Conservation (phyloP, 1,140 invertebrate species). For the Ceratina australensis region DNA sequence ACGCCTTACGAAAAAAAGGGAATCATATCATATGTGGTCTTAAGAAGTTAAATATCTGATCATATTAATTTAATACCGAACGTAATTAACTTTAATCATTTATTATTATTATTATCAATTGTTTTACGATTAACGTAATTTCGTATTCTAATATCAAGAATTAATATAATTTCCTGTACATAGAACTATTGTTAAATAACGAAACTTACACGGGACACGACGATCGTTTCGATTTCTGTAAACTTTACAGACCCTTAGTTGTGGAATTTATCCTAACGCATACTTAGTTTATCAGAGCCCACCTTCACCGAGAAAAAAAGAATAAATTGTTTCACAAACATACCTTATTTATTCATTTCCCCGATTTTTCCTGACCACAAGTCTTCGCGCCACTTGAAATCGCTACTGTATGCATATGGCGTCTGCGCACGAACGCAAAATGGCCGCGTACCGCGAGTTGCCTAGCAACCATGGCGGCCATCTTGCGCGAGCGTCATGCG, state of each 20-base stretch:
- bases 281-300: slow-evolving; percentile 53
- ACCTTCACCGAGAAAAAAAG: slow-evolving; percentile 60
- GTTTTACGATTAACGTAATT: slow-evolving; percentile 43
- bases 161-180: slow-evolving; percentile 62
- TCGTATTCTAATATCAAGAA: slow-evolving; percentile 46
- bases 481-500: too few relatives aligned
- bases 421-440: too few relatives aligned
- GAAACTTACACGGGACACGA: slow-evolving; percentile 38
- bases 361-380: too few relatives aligned
- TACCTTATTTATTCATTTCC: slow-evolving; percentile 7
- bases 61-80: slow-evolving; percentile 53
- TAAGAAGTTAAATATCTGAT: slow-evolving; percentile 46
- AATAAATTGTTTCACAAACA: slow-evolving; percentile 59
- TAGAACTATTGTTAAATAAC: slow-evolving; percentile 46
- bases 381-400: too few relatives aligned
- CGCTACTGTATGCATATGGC: too few relatives aligned
- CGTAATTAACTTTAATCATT: slow-evolving; percentile 49
- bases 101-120: slow-evolving; percentile 38
- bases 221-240: slow-evolving; percentile 53
- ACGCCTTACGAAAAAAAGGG: slow-evolving; percentile 53
- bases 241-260: slow-evolving; percentile 54
- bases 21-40: slow-evolving; percentile 60
- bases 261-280: slow-evolving; percentile 52
- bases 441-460: too few relatives aligned
- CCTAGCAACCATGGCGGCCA: too few relatives aligned